Conservation (phyloP, 2,888 invertebrate genomes). For the Spodoptera littoralis region DNA sequence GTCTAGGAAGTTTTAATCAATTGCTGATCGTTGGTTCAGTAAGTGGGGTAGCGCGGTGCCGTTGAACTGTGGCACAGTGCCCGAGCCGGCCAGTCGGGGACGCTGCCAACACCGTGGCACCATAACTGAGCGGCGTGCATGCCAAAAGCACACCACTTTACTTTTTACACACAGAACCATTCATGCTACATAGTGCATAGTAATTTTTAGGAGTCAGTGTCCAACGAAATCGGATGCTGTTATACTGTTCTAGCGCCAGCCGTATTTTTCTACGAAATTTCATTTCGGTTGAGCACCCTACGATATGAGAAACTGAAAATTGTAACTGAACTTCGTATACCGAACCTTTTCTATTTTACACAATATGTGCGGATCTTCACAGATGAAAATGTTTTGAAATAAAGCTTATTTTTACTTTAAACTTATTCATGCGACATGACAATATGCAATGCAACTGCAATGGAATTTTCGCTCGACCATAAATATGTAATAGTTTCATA, state of each 20-base stretch:
- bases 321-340: slow-evolving; percentile 11
- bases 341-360: slow-evolving; percentile 2
- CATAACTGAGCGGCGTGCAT: slow-evolving; percentile 47
- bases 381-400: too few relatives aligned
- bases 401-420: too few relatives aligned
- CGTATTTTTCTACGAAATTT: slow-evolving; percentile 31
- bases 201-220: slow-evolving; percentile 31
- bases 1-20: slow-evolving; percentile 63
- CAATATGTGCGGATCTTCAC: too few relatives aligned
- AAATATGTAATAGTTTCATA: too few relatives aligned
- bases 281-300: slow-evolving; percentile 3
- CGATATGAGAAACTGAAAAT: slow-evolving; percentile 9
- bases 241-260: slow-evolving; percentile 20
- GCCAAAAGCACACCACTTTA: slow-evolving; percentile 50
- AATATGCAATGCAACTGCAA: too few relatives aligned
- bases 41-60: slow-evolving; percentile 56
- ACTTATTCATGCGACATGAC: too few relatives aligned
- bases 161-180: slow-evolving; percentile 35
- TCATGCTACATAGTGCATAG: slow-evolving; percentile 28
- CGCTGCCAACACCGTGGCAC: slow-evolving; percentile 50
- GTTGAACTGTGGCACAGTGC: slow-evolving; percentile 76
- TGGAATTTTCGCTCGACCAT: too few relatives aligned
- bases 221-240: slow-evolving; percentile 21
- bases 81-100: slow-evolving; percentile 56
- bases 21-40: slow-evolving; percentile 52